These are phyloP conservation scores for Muscicapa comitata DNA, from an alignment of 2,797 vertebrate genomes.

Conservation along the genomic window DNA sequence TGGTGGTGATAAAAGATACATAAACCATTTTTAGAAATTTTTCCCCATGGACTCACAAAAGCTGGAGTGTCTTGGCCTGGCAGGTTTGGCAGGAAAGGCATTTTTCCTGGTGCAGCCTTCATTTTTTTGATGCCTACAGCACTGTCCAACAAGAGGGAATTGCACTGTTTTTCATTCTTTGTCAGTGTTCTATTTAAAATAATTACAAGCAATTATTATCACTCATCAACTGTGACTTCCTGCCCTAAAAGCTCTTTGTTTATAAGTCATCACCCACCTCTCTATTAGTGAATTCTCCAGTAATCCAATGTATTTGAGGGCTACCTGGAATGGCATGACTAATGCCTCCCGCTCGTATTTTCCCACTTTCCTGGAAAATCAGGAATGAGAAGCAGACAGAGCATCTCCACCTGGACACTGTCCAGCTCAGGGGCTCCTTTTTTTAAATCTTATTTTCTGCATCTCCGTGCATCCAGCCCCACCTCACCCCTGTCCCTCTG, in stretches of 20 bases:
- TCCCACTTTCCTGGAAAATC: neutral
- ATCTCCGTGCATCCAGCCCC: neutral
- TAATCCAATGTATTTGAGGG: neutral
- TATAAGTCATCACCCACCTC: neutral
- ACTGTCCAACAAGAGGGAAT: neutral
- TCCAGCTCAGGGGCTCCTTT: neutral
- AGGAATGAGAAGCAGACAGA: neutral
- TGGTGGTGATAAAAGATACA: neutral
- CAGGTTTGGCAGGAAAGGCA: neutral
- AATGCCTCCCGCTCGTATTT: neutral
- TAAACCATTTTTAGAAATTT: neutral
- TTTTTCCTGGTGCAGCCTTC: neutral
- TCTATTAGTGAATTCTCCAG: neutral
- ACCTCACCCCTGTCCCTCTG: neutral
- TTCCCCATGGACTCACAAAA: neutral
- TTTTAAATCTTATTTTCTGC: neutral
- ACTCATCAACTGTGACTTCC: slow-evolving; percentile 8
- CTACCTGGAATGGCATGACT: slow-evolving; percentile 15
- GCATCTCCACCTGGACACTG: neutral
- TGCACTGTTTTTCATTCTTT: neutral
- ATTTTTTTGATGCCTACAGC: neutral
- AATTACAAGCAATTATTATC: neutral
- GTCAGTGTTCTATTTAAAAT: neutral
- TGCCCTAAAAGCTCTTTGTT: neutral
- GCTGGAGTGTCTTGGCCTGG: neutral